phyloP scores from a whole-genome alignment of 2,888 invertebrate species.

The Epinotia demarniana region DNA sequence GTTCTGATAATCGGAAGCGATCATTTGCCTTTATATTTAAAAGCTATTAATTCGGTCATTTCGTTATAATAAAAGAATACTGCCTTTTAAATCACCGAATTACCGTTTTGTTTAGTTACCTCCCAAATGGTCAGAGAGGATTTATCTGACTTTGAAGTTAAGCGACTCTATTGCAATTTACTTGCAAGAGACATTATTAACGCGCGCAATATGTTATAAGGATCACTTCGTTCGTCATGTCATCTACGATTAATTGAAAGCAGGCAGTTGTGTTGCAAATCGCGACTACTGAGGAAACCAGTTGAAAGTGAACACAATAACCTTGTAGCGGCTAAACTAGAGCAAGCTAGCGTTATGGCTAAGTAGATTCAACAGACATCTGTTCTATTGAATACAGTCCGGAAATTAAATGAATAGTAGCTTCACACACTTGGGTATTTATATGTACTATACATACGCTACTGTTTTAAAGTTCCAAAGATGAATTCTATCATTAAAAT shows the following conservation, averaged over 20 bases:
- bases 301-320: conserved; percentile 20
- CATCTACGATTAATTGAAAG: conserved; percentile 10
- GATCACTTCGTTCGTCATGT: neutral
- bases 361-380: neutral
- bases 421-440: neutral
- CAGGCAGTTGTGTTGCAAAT: conserved; percentile 14
- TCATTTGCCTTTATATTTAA: no score
- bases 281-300: conserved; percentile 8
- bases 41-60: no score
- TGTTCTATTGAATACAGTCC: neutral
- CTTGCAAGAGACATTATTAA: no score
- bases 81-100: no score
- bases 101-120: no score
- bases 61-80: no score
- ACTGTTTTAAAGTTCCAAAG: neutral
- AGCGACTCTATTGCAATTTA: no score
- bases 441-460: neutral
- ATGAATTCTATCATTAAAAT: neutral
- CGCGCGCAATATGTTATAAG: no score
- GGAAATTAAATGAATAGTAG: neutral
- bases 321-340: conserved; percentile 15
- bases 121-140: no score
- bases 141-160: no score
- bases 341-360: neutral
- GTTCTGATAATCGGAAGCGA: no score